These are phyloP conservation scores for Pyrrhosoma nymphula DNA, from an alignment of 2,888 invertebrate genomes.

Conservation along the genomic window DNA sequence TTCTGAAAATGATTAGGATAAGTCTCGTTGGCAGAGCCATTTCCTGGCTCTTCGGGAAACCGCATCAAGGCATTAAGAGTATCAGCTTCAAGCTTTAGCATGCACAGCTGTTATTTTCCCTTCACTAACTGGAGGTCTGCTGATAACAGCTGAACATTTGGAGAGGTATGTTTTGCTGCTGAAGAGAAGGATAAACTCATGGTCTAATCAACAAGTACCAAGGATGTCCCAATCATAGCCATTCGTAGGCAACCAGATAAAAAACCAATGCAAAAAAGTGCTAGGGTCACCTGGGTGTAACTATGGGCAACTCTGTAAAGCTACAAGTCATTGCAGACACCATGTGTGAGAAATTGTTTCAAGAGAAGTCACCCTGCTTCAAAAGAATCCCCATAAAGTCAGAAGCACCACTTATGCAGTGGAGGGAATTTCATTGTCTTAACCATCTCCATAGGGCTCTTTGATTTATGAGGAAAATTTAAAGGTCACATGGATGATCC, in stretches of 20 bases:
- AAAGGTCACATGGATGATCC: too few relatives aligned
- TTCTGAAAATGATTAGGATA: slow-evolving; percentile 43
- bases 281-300: background rate
- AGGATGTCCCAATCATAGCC: background rate
- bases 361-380: background rate
- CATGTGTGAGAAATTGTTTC: background rate
- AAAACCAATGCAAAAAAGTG: background rate
- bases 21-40: background rate
- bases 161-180: background rate
- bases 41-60: background rate
- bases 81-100: slow-evolving; percentile 37
- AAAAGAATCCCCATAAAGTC: too few relatives aligned
- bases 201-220: background rate
- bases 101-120: background rate
- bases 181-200: background rate
- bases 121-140: background rate
- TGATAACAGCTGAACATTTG: background rate
- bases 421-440: too few relatives aligned
- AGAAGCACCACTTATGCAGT: too few relatives aligned
- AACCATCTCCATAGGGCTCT: too few relatives aligned
- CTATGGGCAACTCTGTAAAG: too few relatives aligned
- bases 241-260: background rate
- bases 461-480: too few relatives aligned
- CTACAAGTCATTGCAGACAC: background rate
- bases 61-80: background rate